Evolutionary conservation across 92 coral and sea anemone species (phyloP), one percentile per base, ranked within the genome.

Genomic region (Bergia sp.): DNA sequence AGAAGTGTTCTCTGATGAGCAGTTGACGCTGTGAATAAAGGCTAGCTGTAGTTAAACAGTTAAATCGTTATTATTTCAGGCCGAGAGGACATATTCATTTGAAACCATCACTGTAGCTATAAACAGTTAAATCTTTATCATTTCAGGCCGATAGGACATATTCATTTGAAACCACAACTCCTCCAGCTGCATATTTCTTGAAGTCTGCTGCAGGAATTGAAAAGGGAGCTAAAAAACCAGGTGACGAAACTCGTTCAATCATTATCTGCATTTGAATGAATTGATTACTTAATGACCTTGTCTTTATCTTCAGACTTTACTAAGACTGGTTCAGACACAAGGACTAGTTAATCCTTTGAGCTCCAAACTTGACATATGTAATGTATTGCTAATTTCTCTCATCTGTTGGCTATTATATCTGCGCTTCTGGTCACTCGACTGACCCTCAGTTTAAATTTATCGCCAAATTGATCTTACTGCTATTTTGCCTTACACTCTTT

Each of bases 141-240:
- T 77, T 73, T 42, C 77, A 97, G 99, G 98, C 95, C 1, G 99
- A 97, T 85, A 89, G 99, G 87, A 94, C 98, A 36, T 97, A 90
- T 71, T 58, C 97, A 2, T 95, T 97, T 96, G 99, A 97, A 92
- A 91, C 94, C 1, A 93, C 91, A 73, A 90, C 98, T 12, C 99
- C 99, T 37, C 96, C 99, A 69, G 98, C 93, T 37, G 92, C 99
- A 2, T 90, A 95, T 88, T 97, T 97, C 81, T 91, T 97, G 38
- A 97, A 97, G 86, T 92, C 98, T 55, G 99, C 99, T 5, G 99
- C 99, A 81, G 99, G 98, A 55, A 92, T 97, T 82, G 98, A 94
- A 58, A 97, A 97, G 55, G 99, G 99, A 20, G 98, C 99, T 72
- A 92, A 94, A 75, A 95, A 97, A 81, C 99, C 98, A 93, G 99